These are phyloP conservation scores for Ardeotis arabs DNA, from an alignment of 2,113 vertebrate species.

Conservation along the genomic window DNA sequence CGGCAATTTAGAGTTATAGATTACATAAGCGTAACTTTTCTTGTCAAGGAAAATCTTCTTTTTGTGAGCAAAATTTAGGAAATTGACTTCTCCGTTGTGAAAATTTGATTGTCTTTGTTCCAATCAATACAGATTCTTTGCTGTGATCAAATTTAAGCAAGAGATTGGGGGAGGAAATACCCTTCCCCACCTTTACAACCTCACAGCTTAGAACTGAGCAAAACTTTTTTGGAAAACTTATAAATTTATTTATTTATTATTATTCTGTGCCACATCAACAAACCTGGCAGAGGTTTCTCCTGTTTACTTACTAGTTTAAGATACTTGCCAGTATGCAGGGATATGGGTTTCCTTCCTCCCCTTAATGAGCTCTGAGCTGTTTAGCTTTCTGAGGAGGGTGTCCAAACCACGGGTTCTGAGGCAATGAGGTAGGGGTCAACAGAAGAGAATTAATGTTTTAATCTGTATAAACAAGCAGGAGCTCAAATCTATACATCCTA, in stretches of 20 bases:
- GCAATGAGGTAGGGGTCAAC: not conserved
- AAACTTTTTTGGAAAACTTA: not conserved
- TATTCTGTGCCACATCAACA: not conserved
- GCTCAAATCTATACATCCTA: not conserved
- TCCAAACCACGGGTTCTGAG: conserved; percentile 40
- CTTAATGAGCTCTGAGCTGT: not conserved
- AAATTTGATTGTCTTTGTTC: not conserved
- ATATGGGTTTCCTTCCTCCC: not conserved
- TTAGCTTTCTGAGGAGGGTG: not conserved
- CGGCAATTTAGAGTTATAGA: not conserved
- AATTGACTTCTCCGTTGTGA: not conserved
- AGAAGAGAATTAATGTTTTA: not conserved
- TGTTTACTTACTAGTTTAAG: not conserved
- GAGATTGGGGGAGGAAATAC: not conserved
- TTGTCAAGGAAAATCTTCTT: not conserved
- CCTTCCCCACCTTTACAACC: not conserved
- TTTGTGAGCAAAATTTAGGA: not conserved
- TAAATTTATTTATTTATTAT: not conserved
- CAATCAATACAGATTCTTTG: not conserved
- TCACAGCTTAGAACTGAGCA: not conserved
- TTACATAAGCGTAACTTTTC: not conserved
- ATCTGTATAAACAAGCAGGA: not conserved
- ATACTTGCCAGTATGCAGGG: not conserved
- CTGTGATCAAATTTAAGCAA: not conserved
- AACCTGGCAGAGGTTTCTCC: not conserved